Conservation (phyloP, 2,888 invertebrate species). For the Pterostichus madidus region DNA sequence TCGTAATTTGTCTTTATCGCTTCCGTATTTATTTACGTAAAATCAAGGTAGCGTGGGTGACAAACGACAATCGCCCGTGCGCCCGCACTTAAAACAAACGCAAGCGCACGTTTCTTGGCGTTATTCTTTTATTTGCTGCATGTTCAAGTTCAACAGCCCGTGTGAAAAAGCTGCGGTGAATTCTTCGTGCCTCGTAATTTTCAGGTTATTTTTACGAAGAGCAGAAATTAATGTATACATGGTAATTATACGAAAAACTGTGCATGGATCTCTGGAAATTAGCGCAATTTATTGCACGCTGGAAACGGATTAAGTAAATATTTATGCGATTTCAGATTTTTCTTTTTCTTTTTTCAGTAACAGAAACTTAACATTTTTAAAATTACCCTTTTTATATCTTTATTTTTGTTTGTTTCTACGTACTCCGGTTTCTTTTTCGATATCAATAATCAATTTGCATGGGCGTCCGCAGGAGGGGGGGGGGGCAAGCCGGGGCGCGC, state of each 20-base stretch:
- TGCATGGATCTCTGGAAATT: conserved; percentile 27
- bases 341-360: conserved; percentile 3
- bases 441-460: too few species aligned
- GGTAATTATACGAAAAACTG: conserved; percentile 61
- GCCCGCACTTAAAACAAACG: conserved; percentile 34
- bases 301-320: conserved; percentile 53
- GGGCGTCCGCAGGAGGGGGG: too few species aligned
- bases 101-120: conserved; percentile 9
- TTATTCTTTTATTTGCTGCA: conserved; percentile 37
- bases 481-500: too few species aligned
- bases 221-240: conserved; percentile 58
- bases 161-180: conserved; percentile 20
- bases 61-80: conserved; percentile 38
- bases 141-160: conserved; percentile 53
- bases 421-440: too few species aligned
- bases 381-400: conserved; percentile 30
- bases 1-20: conserved; percentile 48
- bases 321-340: conserved; percentile 3
- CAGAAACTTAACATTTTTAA: background rate
- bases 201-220: conserved; percentile 55
- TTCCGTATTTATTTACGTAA: conserved; percentile 60
- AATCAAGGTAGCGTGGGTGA: conserved; percentile 49
- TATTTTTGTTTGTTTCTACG: background rate
- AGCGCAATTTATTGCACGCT: conserved; percentile 45
- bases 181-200: conserved; percentile 44